These are phyloP conservation scores for Anas capensis DNA, from an alignment of 2,797 vertebrate genomes.

Conservation along the genomic window DNA sequence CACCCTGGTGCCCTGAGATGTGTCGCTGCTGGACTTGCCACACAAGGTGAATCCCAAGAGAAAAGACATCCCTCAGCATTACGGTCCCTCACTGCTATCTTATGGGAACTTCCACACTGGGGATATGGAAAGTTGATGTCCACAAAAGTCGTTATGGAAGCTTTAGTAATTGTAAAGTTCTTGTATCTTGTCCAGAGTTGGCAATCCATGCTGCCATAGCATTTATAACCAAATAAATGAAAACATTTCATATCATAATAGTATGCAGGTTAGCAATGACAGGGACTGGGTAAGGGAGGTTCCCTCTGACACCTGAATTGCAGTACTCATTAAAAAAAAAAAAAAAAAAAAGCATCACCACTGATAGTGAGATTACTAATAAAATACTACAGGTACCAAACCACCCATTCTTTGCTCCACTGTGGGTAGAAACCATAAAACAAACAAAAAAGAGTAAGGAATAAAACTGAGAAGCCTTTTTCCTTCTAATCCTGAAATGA, in stretches of 20 bases:
- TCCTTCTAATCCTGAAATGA: not conserved
- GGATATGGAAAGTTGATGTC: not conserved
- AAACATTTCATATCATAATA: not conserved
- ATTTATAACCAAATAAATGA: not conserved
- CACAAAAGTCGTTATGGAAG: not conserved
- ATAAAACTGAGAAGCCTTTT: not conserved
- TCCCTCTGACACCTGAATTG: not conserved
- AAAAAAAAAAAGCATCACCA: too few species aligned
- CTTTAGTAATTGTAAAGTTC: not conserved
- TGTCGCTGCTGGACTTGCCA: too few species aligned
- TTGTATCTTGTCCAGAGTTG: not conserved
- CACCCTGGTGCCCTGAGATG: fast-evolving
- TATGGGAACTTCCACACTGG: not conserved
- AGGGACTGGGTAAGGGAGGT: not conserved
- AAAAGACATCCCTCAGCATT: fast-evolving
- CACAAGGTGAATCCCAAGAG: not conserved
- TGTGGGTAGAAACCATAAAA: not conserved
- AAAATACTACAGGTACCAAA: not conserved
- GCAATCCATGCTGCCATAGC: not conserved
- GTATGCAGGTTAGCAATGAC: not conserved
- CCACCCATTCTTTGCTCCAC: not conserved
- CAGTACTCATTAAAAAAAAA: not conserved
- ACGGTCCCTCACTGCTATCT: not conserved
- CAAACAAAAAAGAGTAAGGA: not conserved
- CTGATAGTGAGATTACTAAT: not conserved